Evolutionary conservation across 2,113 vertebrate species (phyloP), one percentile per base, ranked within the genome.

Genomic region (Cariama cristata): DNA sequence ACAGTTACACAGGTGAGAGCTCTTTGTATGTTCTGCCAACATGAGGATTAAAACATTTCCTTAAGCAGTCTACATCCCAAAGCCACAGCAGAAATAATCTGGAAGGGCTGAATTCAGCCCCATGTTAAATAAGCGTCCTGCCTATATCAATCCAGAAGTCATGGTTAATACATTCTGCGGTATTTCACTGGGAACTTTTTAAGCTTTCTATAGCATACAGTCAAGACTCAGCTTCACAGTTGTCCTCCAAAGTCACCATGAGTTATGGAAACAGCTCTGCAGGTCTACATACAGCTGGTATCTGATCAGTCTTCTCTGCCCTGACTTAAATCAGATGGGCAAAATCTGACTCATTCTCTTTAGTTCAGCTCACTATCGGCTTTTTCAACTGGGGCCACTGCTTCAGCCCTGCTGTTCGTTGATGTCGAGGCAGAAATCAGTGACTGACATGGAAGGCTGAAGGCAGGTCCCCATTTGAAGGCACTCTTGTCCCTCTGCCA

Each of bases 81-180:
- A 72, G 13, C 80, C 69, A 38, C 3, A 1, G 32, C 86, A 88
- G 66, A 11, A 92, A 66, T 5, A 14, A 49, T 1, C 12, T 47
- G 60, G 17, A 40, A 19, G 76, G 80, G 60, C 44, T 38, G 21
- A 82, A 45, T 14, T 47, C 69, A 56, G 19, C 9, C 27, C n/a
- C 11, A 0, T 2, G 33, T 3, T 35, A 23, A 35, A 0, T 4
- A 28, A 73, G 16, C 4, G 21, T 13, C 60, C 56, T 75, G 27
- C 44, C 40, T 42, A 13, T 0, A 21, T 4, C 52, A 21, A 32
- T 7, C 47, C 64, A 40, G 5, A 50, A 35, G 53, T 28, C 60
- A 8, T 0, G 6, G 47, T 18, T 53, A 14, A 28, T 7, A 14
- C 24, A 15, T 13, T 47, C 69, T 53, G 11, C 0, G 15, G 10